A percentile compares a stretch with the other conserved stretches of the same genome.
These are phyloP conservation scores for Drosophila nigrodunni DNA, from an alignment of 1,140 invertebrate genomes.

Conservation along the genomic window DNA sequence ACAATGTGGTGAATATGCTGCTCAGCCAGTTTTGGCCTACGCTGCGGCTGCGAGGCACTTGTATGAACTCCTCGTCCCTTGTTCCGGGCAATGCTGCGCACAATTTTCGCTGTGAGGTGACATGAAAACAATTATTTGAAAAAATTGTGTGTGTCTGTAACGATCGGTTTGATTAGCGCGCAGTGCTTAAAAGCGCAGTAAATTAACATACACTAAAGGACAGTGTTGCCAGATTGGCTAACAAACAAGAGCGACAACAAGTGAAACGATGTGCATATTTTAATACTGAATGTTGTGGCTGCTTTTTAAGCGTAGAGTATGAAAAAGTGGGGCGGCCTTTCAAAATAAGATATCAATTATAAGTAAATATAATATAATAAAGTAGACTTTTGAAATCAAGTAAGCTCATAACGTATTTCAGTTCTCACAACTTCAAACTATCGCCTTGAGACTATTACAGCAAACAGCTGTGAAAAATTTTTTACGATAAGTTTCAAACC, in stretches of 20 bases:
- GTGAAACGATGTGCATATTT: no score
- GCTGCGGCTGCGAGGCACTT: constrained; percentile 93
- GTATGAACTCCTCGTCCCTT: constrained; percentile 66
- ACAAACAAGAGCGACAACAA: no score
- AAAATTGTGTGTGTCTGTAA: neutral
- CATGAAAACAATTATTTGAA: constrained; percentile 82
- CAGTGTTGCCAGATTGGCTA: neutral
- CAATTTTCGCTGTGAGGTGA: constrained; percentile 86
- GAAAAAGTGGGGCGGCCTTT: no score
- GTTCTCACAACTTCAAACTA: no score
- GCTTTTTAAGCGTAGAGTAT: no score
- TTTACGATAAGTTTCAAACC: neutral
- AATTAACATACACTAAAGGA: neutral
- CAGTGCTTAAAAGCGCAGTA: neutral
- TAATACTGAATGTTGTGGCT: no score
- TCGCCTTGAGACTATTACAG: no score
- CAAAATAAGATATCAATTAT: no score
- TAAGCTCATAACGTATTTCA: no score
- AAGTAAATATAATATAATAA: no score
- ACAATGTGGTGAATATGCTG: constrained; percentile 91
- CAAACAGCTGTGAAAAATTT: no score
- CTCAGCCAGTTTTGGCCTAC: constrained; percentile 94
- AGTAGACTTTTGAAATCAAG: no score
- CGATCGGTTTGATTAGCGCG: neutral
- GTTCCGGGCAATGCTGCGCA: constrained; percentile 84